Evolutionary conservation across 2,113 vertebrate species (phyloP), one percentile per base, ranked within the genome.

Genomic region (Carassius carassius): DNA sequence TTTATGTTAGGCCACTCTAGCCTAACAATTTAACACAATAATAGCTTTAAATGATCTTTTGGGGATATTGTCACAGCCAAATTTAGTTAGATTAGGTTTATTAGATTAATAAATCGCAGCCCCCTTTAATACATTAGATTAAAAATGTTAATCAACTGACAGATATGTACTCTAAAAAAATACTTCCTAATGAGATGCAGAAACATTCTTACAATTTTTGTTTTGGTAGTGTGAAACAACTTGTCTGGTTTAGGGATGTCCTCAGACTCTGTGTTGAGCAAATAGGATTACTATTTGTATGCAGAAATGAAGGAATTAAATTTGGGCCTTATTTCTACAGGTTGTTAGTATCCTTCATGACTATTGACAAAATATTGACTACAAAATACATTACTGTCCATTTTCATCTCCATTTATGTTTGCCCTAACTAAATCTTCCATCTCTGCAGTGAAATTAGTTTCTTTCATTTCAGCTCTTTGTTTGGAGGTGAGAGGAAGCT

Each of bases 381-480:
- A 23, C 12, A 73, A 47, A 7, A 8, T 47, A 8, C 4, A 0
- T 12, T 11, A 11, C 0, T 49, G 17, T 81, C 41, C 11, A 47
- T 35, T 84, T 44, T 69, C 12, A 65, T 75, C 5, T 77, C 67
- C 6, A 3, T 77, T 19, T 51, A 4, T 23, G 76, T 51, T 69
- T 7, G 37, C 79, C 17, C 5, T 35, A 1, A 70, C 23, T 9
- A 88, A 60, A 0, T 1, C 8, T 74, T 89, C 37, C 54, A 76
- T 25, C 16, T 88, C 75, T 47, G 86, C 77, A 8, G 3, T 37
- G 8, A 32, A 23, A 69, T 5, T 14, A 13, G 65, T 73, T 41
- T 74, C 58, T 47, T 90, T 79, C 69, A 88, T 47, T 62, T 86
- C 82, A 9, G 67, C 14, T 16, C 70, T 87, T 72, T 11, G 81